Evolutionary conservation across 2,888 invertebrate species (phyloP), one percentile per base, ranked within the genome.

Genomic region (Cecidostiba fungosa): DNA sequence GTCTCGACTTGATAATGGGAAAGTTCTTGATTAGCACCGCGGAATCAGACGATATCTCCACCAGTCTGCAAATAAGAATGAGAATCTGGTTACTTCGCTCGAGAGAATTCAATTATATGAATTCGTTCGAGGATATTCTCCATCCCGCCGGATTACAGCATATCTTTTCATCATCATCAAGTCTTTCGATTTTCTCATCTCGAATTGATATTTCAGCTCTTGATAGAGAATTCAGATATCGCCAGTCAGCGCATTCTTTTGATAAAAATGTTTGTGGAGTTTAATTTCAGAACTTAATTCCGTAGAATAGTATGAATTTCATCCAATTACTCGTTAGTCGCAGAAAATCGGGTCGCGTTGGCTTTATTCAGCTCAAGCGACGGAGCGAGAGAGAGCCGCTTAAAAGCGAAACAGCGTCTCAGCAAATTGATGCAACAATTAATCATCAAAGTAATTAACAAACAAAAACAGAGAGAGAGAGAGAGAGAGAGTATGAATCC

Each of bases 61-160:
- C 23, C 66, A 19, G 66, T 36, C 47, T 74, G 19, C 72, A 82
- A 78, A 82, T 54, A 85, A 82, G 39, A 76, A 73, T 80, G 50
- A 87, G 79, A 86, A 84, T 50, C 87, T 90, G 87, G 89, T 89
- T 90, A 90, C 89, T 89, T 89, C 88, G 87, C 88, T 88, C 86
- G 16, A 14, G 87, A 88, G 85, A 86, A 90, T 90, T 90, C 89
- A 90, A 90, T 90, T 90, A 89, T 86, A 90, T 88, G 86, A 89
- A 90, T 89, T 90, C 88, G 82, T 87, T 85, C 62, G 77, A 87
- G 86, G 87, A 89, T 12, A 43, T 12, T 87, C 89, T 87, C 87
- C 82, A 86, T 43, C 50, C 84, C 2, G 43, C 78, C 77, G 86
- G 84, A 88, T 88, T 88, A 87, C 85, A 81, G 78, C 87, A 87